Evolutionary conservation across 2,113 vertebrate genomes (phyloP).

Genomic region (Epinephelus cyanopodus): DNA sequence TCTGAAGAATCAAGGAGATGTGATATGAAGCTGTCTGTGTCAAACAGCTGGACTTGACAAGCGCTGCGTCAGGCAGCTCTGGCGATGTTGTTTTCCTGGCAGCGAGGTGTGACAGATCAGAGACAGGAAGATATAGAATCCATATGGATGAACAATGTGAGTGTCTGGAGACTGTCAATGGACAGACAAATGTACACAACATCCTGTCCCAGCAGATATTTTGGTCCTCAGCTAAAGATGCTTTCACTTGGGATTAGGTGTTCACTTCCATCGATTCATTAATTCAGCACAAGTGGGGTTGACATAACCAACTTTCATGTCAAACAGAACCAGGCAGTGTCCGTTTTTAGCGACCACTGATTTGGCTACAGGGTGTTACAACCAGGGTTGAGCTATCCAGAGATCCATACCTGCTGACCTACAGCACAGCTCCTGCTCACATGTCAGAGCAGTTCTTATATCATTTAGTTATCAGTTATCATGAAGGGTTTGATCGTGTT

Average conservation of each 20-base stretch:
- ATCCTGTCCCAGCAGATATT: conserved; percentile 14
- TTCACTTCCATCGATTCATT: neutral
- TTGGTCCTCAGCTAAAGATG: conserved; percentile 17
- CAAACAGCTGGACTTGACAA: conserved; percentile 53
- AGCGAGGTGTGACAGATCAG: conserved; percentile 31
- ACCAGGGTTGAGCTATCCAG: conserved; percentile 10
- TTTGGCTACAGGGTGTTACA: conserved; percentile 24
- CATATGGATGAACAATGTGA: conserved; percentile 27
- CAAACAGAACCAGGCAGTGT: conserved; percentile 23
- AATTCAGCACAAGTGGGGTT: conserved; percentile 6
- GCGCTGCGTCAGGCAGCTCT: conserved; percentile 39
- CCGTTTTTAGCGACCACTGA: conserved; percentile 17
- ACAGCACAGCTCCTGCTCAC: conserved; percentile 34
- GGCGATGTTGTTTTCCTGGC: conserved; percentile 26
- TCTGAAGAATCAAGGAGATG: conserved; percentile 8
- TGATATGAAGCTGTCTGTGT: conserved; percentile 25
- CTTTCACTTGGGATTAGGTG: conserved; percentile 5
- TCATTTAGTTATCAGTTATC: neutral
- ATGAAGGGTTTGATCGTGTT: neutral
- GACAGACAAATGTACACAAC: conserved; percentile 7
- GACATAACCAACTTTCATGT: conserved; percentile 18
- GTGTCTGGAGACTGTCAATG: neutral
- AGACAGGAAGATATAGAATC: conserved; percentile 32
- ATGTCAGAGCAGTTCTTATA: conserved; percentile 6
- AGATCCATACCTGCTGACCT: conserved; percentile 5